Conservation (phyloP, 2,797 vertebrate genomes). For the Sparus aurata region DNA sequence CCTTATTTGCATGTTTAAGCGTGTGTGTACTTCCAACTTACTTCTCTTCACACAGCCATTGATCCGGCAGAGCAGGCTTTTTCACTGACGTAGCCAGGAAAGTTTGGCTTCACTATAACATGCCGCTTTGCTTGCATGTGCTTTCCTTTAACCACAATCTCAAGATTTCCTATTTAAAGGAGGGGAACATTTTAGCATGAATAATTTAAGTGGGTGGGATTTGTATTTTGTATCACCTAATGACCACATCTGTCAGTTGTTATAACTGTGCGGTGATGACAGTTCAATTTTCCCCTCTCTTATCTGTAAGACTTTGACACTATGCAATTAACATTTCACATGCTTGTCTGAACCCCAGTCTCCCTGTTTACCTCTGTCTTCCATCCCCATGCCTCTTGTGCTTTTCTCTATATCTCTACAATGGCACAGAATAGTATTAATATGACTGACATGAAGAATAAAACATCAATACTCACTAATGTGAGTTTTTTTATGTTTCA, state of each 20-base stretch:
- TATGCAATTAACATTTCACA: conserved; percentile 53
- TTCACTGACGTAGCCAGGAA: conserved; percentile 35
- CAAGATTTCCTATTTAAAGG: conserved; percentile 29
- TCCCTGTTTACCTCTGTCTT: conserved; percentile 14
- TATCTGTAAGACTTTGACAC: conserved; percentile 24
- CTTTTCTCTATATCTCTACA: background rate
- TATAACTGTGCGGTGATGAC: conserved; percentile 17
- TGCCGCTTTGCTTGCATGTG: background rate
- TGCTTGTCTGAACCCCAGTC: conserved; percentile 10
- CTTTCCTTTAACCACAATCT: conserved; percentile 24
- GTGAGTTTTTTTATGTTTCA: conserved; percentile 1
- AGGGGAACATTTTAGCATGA: conserved; percentile 11
- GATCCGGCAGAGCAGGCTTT: conserved; percentile 21
- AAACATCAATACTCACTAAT: conserved; percentile 22
- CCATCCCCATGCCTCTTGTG: background rate
- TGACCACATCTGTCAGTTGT: conserved; percentile 27
- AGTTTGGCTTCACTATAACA: too few relatives aligned
- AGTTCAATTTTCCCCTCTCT: conserved; percentile 15
- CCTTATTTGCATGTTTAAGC: conserved; percentile 24
- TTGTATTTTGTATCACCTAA: conserved; percentile 20
- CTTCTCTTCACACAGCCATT: background rate
- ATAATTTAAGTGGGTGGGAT: background rate
- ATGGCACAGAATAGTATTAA: conserved; percentile 4
- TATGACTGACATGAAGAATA: conserved; percentile 27
- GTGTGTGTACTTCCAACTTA: background rate